These are phyloP conservation scores for Amphiprion percula DNA, from an alignment of 2,113 vertebrate genomes.

Conservation along the genomic window DNA sequence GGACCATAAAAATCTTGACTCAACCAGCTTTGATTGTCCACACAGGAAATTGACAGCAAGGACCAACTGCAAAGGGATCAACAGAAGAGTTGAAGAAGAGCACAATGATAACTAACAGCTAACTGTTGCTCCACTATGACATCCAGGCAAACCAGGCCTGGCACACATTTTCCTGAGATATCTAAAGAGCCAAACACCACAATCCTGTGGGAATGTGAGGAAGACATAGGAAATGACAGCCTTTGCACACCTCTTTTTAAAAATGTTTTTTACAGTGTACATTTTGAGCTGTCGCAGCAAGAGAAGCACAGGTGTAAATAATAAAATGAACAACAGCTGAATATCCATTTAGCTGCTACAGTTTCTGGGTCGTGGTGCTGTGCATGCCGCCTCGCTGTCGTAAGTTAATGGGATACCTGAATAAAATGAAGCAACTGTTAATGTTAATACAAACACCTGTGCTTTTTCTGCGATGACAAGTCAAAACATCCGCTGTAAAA, in stretches of 20 bases:
- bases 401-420: background rate
- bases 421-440: background rate
- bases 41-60: background rate
- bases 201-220: background rate
- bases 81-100: background rate
- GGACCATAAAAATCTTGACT: background rate
- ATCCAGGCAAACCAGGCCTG: background rate
- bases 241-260: background rate
- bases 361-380: background rate
- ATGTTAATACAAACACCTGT: background rate
- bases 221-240: background rate
- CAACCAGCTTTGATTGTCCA: background rate
- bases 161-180: background rate
- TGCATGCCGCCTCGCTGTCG: background rate
- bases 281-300: conserved; percentile 8
- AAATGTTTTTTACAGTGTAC: background rate
- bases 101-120: background rate
- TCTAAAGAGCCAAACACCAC: conserved; percentile 13
- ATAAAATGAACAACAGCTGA: conserved; percentile 4
- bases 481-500: background rate
- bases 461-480: background rate
- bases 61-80: background rate
- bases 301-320: conserved; percentile 10
- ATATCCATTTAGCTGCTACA: background rate
- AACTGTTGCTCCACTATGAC: background rate